phyloP scores from a whole-genome alignment of 2,888 invertebrate genomes.

The Ceraclea dissimilis region DNA sequence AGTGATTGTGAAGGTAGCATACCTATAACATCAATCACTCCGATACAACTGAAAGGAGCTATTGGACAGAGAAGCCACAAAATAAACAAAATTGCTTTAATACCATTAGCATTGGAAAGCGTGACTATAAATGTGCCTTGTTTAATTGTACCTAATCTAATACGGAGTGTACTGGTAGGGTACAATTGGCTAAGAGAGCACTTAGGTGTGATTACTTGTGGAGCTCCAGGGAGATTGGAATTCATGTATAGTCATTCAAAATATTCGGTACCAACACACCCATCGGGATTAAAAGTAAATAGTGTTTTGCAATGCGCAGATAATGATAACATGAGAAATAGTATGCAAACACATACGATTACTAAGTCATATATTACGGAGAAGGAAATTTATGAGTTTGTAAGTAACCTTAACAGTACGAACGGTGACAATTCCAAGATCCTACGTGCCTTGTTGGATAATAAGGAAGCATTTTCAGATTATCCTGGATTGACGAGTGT shows the following conservation, averaged over 20 bases:
- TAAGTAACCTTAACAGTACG: too few species aligned
- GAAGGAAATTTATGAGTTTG: background rate
- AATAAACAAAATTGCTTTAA: background rate
- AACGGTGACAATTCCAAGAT: background rate
- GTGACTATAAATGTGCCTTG: background rate
- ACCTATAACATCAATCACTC: background rate
- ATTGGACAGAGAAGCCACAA: background rate
- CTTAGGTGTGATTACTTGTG: background rate
- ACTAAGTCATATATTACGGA: background rate
- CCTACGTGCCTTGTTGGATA: background rate
- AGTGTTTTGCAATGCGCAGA: background rate
- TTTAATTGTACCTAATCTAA: slow-evolving; percentile 1
- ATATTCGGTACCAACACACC: background rate
- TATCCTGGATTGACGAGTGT: background rate
- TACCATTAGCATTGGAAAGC: background rate
- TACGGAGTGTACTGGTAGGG: background rate
- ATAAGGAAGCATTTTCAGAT: background rate
- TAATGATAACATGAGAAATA: background rate
- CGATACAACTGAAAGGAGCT: background rate
- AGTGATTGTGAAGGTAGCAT: background rate
- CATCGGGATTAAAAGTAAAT: background rate
- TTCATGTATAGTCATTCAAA: background rate
- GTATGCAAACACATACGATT: background rate
- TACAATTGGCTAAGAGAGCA: slow-evolving; percentile 1
- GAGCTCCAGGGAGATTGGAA: background rate